Evolutionary conservation across 2,888 invertebrate genomes (phyloP), one percentile per base, ranked within the genome.

Genomic region (Rapana venosa): DNA sequence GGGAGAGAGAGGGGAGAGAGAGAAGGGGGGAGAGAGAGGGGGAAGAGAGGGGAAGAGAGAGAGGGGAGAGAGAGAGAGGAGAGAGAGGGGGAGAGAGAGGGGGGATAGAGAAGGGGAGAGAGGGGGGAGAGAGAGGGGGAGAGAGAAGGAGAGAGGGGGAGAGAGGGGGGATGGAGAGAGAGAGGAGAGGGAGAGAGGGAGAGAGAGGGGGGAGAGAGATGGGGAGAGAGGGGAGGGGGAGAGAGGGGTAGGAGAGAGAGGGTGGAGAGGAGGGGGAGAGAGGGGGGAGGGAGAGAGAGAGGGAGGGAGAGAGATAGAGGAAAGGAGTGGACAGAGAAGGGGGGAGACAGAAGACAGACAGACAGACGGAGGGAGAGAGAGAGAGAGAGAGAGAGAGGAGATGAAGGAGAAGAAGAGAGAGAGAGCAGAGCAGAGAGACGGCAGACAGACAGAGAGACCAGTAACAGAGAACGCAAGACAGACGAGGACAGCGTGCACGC

Each of bases 381-480:
- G 30, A 77, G 77, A 77, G 77, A 77, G 77, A 77, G 77, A 77
- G 13, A 77, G 77, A 77, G 77, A 30, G n/a, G 77, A 70, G 70
- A 70, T 17, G 70, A 70, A 20, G 17, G 22, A 70, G 8, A 70
- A 22, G 26, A 20, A 70, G 1, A 70, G 70, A 70, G 70, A 70
- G 70, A 32, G 30, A 77, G 77, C n/a, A 30, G 22, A 22, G 22
- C 22, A 70, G 70, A 22, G 30, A 15, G 11, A 58, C n/a, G n/a
- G n/a, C n/a, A 47, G 47, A 47, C 47, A 47, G 47, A 47, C 47
- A 47, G 47, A 47, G 47, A 47, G 47, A 47, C 47, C 2, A 8
- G 8, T 2, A 47, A 47, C 8, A 47, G 47, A 8, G 47, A 47
- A 5, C 8, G 47, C n/a, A n/a, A 8, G 47, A 47, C 47, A 47